Conservation (phyloP, 2,888 invertebrate genomes). For the Clanis bilineata region DNA sequence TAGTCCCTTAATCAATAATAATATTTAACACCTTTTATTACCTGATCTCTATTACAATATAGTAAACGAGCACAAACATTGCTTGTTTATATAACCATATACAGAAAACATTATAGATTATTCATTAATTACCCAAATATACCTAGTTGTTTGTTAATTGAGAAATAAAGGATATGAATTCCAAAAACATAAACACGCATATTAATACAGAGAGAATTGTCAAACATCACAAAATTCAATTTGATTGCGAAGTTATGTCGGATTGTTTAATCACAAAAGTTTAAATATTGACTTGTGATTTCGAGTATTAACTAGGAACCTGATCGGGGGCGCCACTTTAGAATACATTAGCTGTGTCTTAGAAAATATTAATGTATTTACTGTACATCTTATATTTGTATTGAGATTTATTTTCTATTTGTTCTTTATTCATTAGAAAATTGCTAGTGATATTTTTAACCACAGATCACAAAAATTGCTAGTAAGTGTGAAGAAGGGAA, state of each 20-base stretch:
- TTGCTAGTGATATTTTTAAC: not conserved
- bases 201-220: not conserved
- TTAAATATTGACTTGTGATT: constrained; percentile 15
- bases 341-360: constrained; percentile 11
- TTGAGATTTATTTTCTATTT: constrained; percentile 3
- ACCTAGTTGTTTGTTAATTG: not conserved
- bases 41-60: not conserved
- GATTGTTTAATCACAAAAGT: constrained; percentile 12
- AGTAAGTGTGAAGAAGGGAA: too few species aligned
- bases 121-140: not conserved
- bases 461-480: not conserved
- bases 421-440: not conserved
- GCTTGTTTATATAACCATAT: not conserved
- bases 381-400: not conserved
- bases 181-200: not conserved
- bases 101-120: not conserved
- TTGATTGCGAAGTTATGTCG: constrained; percentile 15
- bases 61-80: too few species aligned
- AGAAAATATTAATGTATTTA: constrained; percentile 11
- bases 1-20: too few species aligned
- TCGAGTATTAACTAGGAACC: constrained; percentile 7
- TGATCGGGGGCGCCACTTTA: constrained; percentile 15
- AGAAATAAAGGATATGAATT: not conserved
- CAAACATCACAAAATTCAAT: constrained; percentile 6
- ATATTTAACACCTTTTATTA: too few species aligned